Conservation (phyloP, 30 jellyfish, hydroid and myxozoan genomes). For the Catostylus mosaicus region DNA sequence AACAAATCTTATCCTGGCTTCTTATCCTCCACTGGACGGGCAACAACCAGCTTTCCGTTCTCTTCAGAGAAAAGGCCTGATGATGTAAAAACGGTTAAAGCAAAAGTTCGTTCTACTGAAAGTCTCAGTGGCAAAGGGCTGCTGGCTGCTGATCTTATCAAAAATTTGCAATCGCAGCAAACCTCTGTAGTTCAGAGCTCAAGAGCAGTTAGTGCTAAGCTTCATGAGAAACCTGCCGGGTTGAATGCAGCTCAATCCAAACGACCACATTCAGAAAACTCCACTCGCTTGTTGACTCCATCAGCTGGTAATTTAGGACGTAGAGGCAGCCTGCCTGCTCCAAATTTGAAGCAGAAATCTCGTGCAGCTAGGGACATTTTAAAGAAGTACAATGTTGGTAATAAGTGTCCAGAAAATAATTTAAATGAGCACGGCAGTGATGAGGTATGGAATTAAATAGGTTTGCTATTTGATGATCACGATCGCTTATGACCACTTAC, state of each 20-base stretch:
- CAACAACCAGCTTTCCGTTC: constrained; percentile 14
- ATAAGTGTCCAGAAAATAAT: background rate
- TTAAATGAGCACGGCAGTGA: background rate
- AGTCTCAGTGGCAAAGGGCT: constrained; percentile 46
- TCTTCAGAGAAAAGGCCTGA: background rate
- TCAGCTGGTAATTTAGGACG: background rate
- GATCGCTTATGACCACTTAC: background rate
- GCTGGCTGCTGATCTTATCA: constrained; percentile 53
- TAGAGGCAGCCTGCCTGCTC: constrained; percentile 55
- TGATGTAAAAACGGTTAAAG: constrained; percentile 26
- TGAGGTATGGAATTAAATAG: background rate
- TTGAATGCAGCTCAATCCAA: background rate
- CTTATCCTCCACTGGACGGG: background rate
- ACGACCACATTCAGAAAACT: constrained; percentile 32
- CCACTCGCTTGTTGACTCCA: background rate
- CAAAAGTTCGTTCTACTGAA: constrained; percentile 42
- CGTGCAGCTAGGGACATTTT: constrained; percentile 20
- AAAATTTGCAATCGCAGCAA: constrained; percentile 28
- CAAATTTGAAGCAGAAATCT: constrained; percentile 7
- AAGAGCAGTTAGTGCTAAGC: constrained; percentile 47
- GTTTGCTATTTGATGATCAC: background rate
- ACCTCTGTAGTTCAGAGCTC: background rate
- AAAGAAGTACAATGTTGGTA: constrained; percentile 19
- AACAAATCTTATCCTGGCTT: constrained; percentile 13
- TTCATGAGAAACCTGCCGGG: background rate